These are phyloP conservation scores for Colistium nudipinnis DNA, from an alignment of 2,113 vertebrate genomes.

Conservation along the genomic window DNA sequence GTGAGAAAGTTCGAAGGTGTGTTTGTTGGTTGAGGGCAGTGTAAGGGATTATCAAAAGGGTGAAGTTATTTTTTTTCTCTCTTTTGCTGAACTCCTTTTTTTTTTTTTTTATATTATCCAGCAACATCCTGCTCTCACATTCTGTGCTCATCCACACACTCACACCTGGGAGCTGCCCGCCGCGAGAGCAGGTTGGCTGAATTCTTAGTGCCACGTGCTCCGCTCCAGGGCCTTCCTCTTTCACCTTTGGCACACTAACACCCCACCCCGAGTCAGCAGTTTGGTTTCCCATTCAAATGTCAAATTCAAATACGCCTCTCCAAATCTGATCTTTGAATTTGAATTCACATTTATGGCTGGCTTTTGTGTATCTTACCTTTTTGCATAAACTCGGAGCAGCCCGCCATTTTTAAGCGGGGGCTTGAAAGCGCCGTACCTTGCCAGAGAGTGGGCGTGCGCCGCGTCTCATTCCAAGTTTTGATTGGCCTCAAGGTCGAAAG, in stretches of 20 bases:
- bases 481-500: conserved; percentile 52
- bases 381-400: conserved; percentile 16
- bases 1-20: conserved; percentile 67
- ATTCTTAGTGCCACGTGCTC: conserved; percentile 1
- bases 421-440: conserved; percentile 27
- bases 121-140: conserved; percentile 13
- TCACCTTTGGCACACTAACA: conserved; percentile 19
- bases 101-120: background rate
- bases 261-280: background rate
- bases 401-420: conserved; percentile 35
- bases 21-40: conserved; percentile 19
- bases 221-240: conserved; percentile 16
- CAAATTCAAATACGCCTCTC: background rate
- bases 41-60: conserved; percentile 17
- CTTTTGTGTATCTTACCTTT: background rate
- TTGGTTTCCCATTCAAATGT: background rate
- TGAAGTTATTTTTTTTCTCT: conserved; percentile 25
- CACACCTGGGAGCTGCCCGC: conserved; percentile 15
- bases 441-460: conserved; percentile 27
- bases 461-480: conserved; percentile 36
- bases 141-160: background rate
- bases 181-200: conserved; percentile 25
- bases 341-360: conserved; percentile 17
- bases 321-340: conserved; percentile 16
- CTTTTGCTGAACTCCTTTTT: conserved; percentile 15